Evolutionary conservation across 1,140 invertebrate genomes (phyloP), one percentile per base, ranked within the genome.

Genomic region (Conus betulinus): DNA sequence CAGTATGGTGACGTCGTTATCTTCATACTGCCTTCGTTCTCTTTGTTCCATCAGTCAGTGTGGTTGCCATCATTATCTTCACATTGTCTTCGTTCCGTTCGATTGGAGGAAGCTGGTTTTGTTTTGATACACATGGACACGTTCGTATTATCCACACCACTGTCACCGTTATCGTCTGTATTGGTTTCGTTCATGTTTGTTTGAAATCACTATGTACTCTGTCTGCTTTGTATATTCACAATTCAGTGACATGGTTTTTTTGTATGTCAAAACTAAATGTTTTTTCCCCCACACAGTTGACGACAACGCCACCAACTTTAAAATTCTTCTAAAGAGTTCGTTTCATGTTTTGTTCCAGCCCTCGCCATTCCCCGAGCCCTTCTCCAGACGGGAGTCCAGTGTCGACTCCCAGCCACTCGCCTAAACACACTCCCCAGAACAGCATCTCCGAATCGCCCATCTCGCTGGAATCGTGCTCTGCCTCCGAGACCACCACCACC

Each of bases 381-480:
- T 91, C 90, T 17, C 87, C 90, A 23, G 93, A 94, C 76, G 93
- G 93, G 1, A 94, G 93, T 89, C 93, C 93, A 3, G 93, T 94
- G 7, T 94, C 93, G 63, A 94, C 93, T 3, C 93, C 93, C 3
- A 91, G 92, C 55, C 92, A 94, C 85, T 93, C 93, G 7, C 93
- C 93, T 3, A 91, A 91, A 13, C 91, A 93, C 86, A 93, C 93
- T 23, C 93, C 93, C 7, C 91, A 91, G 83, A 91, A 91, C 87
- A 93, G 93, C 86, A 87, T 93, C 79, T 88, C 90, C 51, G 92
- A 94, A 27, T 88, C 91, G 17, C 85, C 88, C 51, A 84, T 76
- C 52, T 81, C 90, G 8, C 27, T 63, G 89, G 87, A 84, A 51
- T 85, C 74, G 7, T 71, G 63, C 53, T 23, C 52, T 53, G 78